These are phyloP conservation scores for Acridotheres tristis DNA, from an alignment of 2,797 vertebrate species.

Conservation along the genomic window DNA sequence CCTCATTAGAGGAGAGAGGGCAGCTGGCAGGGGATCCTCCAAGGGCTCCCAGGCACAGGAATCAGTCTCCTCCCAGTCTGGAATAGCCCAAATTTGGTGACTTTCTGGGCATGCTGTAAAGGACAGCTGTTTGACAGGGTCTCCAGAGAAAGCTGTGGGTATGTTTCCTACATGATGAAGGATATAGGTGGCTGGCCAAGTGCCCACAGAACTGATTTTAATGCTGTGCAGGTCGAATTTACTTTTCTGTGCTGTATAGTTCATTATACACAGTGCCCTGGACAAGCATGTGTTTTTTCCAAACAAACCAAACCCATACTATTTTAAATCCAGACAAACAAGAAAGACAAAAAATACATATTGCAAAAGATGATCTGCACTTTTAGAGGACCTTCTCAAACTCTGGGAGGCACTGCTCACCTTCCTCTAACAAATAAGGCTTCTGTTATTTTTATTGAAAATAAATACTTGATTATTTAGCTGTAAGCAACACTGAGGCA, in stretches of 20 bases:
- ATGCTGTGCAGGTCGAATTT: slow-evolving; percentile 61
- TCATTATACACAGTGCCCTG: slow-evolving; percentile 25
- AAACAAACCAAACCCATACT: neutral
- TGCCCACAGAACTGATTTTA: slow-evolving; percentile 64
- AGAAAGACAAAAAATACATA: neutral
- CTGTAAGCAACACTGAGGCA: neutral
- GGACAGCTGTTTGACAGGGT: slow-evolving; percentile 70
- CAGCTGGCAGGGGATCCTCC: slow-evolving; percentile 68
- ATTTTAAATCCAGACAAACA: slow-evolving; percentile 24
- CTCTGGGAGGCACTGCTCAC: neutral
- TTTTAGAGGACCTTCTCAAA: slow-evolving; percentile 10
- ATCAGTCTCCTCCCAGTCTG: slow-evolving; percentile 65
- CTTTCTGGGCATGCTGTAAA: slow-evolving; percentile 69
- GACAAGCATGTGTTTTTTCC: slow-evolving; percentile 18
- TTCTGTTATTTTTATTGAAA: neutral
- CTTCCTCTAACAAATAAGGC: neutral
- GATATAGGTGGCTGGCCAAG: slow-evolving; percentile 70
- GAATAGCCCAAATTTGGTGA: slow-evolving; percentile 70
- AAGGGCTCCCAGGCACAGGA: slow-evolving; percentile 60
- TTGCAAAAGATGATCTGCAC: neutral
- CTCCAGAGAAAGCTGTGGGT: slow-evolving; percentile 66
- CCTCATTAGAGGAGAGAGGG: slow-evolving; percentile 70
- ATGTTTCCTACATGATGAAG: slow-evolving; percentile 70
- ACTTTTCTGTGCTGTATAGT: slow-evolving; percentile 43
- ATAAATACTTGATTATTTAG: neutral